Percentiles rank a stretch among this genome's conserved stretches.
Evolutionary conservation across 2,888 invertebrate species (phyloP).

Genomic region (Tinea semifulvella): DNA sequence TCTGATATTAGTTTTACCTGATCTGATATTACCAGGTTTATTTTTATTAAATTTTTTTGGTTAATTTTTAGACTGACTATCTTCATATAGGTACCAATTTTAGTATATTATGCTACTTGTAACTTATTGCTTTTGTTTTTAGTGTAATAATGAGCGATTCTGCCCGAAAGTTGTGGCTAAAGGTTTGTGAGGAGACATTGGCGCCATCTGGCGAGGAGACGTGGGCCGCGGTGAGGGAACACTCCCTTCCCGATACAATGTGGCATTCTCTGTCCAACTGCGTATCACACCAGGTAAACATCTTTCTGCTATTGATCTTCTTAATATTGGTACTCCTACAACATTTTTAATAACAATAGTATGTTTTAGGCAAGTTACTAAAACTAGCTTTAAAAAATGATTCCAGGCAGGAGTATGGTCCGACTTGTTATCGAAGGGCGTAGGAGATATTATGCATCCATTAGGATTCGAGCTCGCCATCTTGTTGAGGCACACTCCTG

Average conservation of each 20-base stretch:
- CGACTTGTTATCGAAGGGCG: slow-evolving; percentile 39
- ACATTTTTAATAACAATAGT: too few species aligned
- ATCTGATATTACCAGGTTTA: too few species aligned
- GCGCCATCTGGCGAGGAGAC: slow-evolving; percentile 38
- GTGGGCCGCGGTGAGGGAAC: slow-evolving; percentile 38
- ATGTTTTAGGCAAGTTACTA: too few species aligned
- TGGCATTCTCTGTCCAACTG: slow-evolving; percentile 57
- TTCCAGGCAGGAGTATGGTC: slow-evolving; percentile 51
- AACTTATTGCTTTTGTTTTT: neutral
- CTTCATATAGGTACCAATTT: too few species aligned
- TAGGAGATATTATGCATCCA: slow-evolving; percentile 44
- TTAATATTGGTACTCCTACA: too few species aligned
- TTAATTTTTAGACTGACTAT: too few species aligned
- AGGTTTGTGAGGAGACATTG: slow-evolving; percentile 39
- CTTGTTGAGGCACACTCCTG: slow-evolving; percentile 49
- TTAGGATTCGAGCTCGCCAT: slow-evolving; percentile 53
- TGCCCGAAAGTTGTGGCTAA: slow-evolving; percentile 38
- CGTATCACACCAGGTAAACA: slow-evolving; percentile 45
- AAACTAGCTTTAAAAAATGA: too few species aligned
- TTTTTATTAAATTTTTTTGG: too few species aligned
- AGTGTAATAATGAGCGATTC: neutral
- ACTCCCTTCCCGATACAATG: slow-evolving; percentile 37
- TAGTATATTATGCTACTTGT: too few species aligned
- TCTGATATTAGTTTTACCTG: too few species aligned
- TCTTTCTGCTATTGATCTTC: slow-evolving; percentile 6